Conservation (phyloP, 2,888 invertebrate genomes). For the Orgyia antiqua region DNA sequence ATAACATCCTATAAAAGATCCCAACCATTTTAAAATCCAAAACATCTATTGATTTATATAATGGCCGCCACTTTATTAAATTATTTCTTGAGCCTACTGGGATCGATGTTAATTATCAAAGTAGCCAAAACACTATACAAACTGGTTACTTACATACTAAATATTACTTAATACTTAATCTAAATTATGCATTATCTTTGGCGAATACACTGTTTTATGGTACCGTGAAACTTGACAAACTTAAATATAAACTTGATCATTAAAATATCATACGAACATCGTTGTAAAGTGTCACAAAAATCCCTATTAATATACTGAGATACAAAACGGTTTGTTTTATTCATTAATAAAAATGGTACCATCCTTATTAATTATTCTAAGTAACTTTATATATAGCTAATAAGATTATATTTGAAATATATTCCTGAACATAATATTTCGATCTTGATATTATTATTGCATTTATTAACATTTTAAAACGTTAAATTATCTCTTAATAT, state of each 20-base stretch:
- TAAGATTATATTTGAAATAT: conserved; percentile 34
- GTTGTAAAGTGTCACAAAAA: conserved; percentile 74
- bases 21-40: no score
- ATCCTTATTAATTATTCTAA: conserved; percentile 33
- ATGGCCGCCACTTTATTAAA: conserved; percentile 10
- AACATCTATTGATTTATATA: conserved; percentile 8
- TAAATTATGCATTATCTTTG: conserved; percentile 76
- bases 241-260: conserved; percentile 27
- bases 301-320: conserved; percentile 68
- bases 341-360: conserved; percentile 52
- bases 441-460: neutral
- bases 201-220: conserved; percentile 71
- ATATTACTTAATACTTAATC: conserved; percentile 43
- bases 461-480: no score
- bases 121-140: conserved; percentile 27
- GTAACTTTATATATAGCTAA: conserved; percentile 40
- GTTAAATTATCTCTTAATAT: no score
- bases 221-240: conserved; percentile 50
- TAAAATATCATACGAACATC: conserved; percentile 59
- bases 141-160: conserved; percentile 35
- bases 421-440: conserved; percentile 28
- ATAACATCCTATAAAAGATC: no score
- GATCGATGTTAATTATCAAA: conserved; percentile 14
- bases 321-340: conserved; percentile 44
- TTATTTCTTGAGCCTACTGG: conserved; percentile 9